A percentile compares a stretch with the other conserved stretches of the same genome.
Evolutionary conservation across 2,113 vertebrate species (phyloP).

Genomic region (Sclerurus mexicanus): DNA sequence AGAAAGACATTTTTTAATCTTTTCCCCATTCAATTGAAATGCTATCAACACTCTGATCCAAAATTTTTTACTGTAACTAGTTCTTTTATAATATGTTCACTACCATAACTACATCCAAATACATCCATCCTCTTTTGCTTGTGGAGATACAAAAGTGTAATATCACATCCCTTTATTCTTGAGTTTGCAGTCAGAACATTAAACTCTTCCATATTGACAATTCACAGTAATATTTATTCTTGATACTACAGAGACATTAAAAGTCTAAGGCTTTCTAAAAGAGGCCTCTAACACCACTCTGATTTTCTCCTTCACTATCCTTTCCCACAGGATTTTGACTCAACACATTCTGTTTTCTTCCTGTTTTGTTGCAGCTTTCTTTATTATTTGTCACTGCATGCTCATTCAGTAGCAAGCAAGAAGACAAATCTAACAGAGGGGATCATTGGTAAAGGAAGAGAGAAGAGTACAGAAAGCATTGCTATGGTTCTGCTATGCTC

Average conservation of each 20-base stretch:
- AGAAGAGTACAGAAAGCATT: background rate
- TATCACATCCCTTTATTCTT: background rate
- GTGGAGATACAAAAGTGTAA: background rate
- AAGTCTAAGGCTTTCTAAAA: background rate
- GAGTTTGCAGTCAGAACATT: background rate
- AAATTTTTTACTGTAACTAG: background rate
- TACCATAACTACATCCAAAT: background rate
- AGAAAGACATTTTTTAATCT: background rate
- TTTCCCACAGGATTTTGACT: background rate
- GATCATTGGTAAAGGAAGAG: background rate
- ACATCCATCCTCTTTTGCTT: background rate
- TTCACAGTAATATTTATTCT: background rate
- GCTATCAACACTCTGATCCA: background rate
- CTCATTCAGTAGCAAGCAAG: background rate
- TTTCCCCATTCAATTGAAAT: background rate
- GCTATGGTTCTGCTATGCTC: background rate
- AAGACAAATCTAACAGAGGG: background rate
- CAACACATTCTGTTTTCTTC: background rate
- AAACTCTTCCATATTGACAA: background rate
- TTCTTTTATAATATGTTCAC: background rate
- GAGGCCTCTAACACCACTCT: background rate
- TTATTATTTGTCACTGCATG: background rate
- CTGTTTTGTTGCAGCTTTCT: background rate
- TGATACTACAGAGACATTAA: background rate
- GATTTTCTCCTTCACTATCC: background rate